Evolutionary conservation across 2,113 vertebrate genomes (phyloP), one percentile per base, ranked within the genome.

Genomic region (Promerops cafer): DNA sequence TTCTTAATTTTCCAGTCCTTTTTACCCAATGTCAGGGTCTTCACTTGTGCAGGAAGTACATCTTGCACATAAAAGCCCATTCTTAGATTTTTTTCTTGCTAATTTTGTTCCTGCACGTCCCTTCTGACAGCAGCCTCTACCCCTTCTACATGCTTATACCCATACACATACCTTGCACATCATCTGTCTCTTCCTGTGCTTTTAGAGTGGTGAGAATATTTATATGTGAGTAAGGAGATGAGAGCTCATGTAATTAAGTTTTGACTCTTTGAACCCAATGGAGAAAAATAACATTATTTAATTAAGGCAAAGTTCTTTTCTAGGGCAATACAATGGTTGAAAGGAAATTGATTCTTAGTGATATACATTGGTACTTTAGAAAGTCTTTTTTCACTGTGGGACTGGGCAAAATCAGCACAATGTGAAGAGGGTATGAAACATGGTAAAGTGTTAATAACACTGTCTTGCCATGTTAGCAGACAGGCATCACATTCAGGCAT

Each of bases 221-320:
- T 96, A 22, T 45, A 24, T 2, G 19, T 70, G 71, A 94, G 64
- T 86, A 93, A 90, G 26, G 35, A 92, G 68, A 28, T 2, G 3
- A 78, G 65, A 74, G 81, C 61, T 95, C 15, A 4, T 59, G 39
- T 89, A 93, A 93, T 89, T 89, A 92, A 61, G 11, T 86, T 96
- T 83, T 78, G n/a, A 75, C 45, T 94, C 65, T 84, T 59, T 87
- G 77, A 82, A 84, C 47, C 19, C 86, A 87, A 76, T 66, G 35
- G 69, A 18, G 21, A 65, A 89, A 75, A 91, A 71, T 60, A 88
- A 37, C 42, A 42, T 92, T 93, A 78, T 88, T 94, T 94, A 86
- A 95, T 93, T 96, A 91, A 81, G 23, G 76, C 59, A 22, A 60
- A 92, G 86, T 84, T 96, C 75, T 84, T 91, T 86, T 93, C 76